Base-by-base conservation (phyloP, 2,113 vertebrate species). In the Sapayoa aenigma region DNA sequence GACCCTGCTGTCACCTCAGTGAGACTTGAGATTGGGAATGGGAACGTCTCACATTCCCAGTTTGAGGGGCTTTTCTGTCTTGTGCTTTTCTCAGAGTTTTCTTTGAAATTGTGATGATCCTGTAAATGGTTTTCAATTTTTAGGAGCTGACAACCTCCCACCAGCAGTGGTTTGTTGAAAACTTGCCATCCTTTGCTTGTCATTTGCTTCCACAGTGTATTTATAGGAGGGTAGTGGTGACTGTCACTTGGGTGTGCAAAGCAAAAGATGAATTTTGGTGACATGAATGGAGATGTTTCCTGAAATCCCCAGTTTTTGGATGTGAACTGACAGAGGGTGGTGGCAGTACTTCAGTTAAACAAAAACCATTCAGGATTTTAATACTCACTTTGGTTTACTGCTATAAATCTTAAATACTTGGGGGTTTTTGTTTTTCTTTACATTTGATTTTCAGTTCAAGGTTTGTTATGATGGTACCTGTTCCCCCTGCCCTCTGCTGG, bases 21-120 rank as follows among this genome's bases (percentile, higher is more conserved):
- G 31, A 60, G 22, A 28, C 4, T 23, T 66, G 58, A 65, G 44
- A 35, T 0, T 13, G 44, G 49, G 39, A n/a, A 31, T 2, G 5
- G 49, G 66, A 44, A 14, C 41, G 67, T 69, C 59, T 84, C 2
- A 0, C 33, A 2, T 23, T 60, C n/a, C 41, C 46, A 18, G 0
- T 20, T 3, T 7, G 35, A 68, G 35, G 41, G 33, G 23, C 20
- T 68, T 72, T 72, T 52, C 50, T 42, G 30, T 63, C 60, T 25
- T 2, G 0, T 37, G 74, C 46, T 59, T n/a, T 71, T 41, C 82
- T 58, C 60, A 37, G 2, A 0, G 2, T 16, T 44, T 46, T 14
- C 42, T 33, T 46, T n/a, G 44, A 6, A 42, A 55, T 22, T 23
- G 39, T 20, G 27, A 18, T 63, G 55, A 21, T 71, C 28, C 75